Base-by-base conservation (phyloP, 2,113 vertebrate species). In the Seriola quinqueradiata region DNA sequence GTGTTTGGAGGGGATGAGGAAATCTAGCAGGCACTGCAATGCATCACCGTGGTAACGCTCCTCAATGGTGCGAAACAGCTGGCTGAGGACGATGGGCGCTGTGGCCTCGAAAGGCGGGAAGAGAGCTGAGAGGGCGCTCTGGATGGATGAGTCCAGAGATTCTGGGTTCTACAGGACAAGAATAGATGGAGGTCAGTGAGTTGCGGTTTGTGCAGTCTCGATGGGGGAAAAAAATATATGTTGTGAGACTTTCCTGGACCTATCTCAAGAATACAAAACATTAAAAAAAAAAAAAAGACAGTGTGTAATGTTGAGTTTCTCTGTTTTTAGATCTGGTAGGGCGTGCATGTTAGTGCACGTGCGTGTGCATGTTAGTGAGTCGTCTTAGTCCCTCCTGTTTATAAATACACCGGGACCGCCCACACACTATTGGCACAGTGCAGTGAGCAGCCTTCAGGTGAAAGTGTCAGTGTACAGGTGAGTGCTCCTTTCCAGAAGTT, bases 1-100 rank as follows among this genome's bases (percentile, higher is more conserved):
- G 70, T 97, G 97, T 92, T 98, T 98, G 92, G 97, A 95, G 0
- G 98, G 98, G 89, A 98, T 96, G 81, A 99, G 97, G 93, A 98
- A 99, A 90, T 97, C 96, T 80, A 99, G 93, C 61, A 99, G 94
- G 85, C 97, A 98, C 87, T 95, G 95, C 63, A 99, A 95, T 3
- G 97, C 97, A 13, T 99, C 98, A 0, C 97, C 97, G 0, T 55
- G 93, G 93, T 97, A 99, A 92, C 94, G 92, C 50, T 96, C 95
- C 77, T 99, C 97, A 73, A 99, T 96, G 74, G 97, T 96, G 60
- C 95, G 95, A 78, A 99, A 99, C 81, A 99, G 95, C 92, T 99
- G 98, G 87, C 97, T 92, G 85, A 99, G 96, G 44, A 99, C 94
- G 0, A 96, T 96, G 48, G 97, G 96, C 0, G 97, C 98, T 0